Evolutionary conservation across 2,888 invertebrate species (phyloP).

Genomic region (Buathra laborator): DNA sequence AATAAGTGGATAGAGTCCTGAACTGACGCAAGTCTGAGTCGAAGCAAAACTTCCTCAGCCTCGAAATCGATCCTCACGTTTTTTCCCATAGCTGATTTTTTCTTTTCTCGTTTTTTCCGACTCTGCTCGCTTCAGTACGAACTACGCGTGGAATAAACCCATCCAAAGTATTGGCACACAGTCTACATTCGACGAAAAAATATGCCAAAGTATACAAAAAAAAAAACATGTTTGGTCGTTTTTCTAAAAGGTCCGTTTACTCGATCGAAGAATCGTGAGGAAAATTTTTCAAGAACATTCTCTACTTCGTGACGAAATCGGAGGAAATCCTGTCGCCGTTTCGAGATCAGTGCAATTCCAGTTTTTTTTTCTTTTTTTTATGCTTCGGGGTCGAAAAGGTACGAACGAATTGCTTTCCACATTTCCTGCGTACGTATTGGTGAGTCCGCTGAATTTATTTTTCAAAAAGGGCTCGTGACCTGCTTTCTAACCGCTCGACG

Average conservation of each 20-base stretch:
- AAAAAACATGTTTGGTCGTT: not conserved
- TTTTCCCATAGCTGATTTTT: not conserved
- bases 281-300: not conserved
- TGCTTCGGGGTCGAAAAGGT: not conserved
- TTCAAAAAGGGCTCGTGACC: conserved; percentile 17
- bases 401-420: conserved; percentile 1
- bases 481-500: not conserved
- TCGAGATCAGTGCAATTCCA: not conserved
- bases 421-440: not conserved
- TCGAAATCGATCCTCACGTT: conserved; percentile 25
- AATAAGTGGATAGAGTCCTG: conserved; percentile 19
- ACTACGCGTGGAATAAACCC: not conserved
- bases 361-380: not conserved
- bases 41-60: conserved; percentile 22
- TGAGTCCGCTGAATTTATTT: not conserved
- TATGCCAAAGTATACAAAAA: not conserved
- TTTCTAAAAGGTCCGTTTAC: not conserved
- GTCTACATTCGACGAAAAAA: not conserved
- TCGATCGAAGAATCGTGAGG: not conserved
- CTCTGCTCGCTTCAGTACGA: not conserved
- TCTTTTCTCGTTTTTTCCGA: conserved; percentile 5
- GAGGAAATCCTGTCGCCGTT: not conserved
- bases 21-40: not conserved
- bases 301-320: conserved; percentile 1
- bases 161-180: not conserved